These are phyloP conservation scores for Campoplex nolae DNA, from an alignment of 2,888 invertebrate species.

Conservation along the genomic window DNA sequence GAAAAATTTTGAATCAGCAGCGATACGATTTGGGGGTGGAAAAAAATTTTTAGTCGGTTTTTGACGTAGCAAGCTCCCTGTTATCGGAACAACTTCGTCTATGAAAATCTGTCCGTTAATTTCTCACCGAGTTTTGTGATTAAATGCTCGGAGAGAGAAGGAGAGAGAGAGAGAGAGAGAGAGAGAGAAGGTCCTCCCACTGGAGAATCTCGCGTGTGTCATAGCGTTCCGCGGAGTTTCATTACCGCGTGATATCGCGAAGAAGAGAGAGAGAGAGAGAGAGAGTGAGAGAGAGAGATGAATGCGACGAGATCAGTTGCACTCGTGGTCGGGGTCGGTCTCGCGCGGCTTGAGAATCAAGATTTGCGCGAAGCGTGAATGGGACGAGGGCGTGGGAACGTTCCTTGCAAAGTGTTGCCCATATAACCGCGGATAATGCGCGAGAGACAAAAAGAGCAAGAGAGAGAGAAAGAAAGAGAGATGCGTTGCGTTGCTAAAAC, in stretches of 20 bases:
- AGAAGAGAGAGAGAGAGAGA: conserved; percentile 37
- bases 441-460: not conserved
- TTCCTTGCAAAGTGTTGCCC: conserved; percentile 73
- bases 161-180: not conserved
- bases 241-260: conserved; percentile 52
- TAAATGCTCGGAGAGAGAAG: conserved; percentile 27
- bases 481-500: conserved; percentile 64
- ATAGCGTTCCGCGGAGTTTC: conserved; percentile 47
- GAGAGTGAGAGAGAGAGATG: conserved; percentile 57
- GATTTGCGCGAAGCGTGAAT: conserved; percentile 83
- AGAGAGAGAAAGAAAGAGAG: conserved; percentile 75
- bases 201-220: conserved; percentile 31
- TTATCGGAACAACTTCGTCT: not conserved
- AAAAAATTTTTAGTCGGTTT: not conserved
- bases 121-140: conserved; percentile 46
- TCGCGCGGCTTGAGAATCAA: conserved; percentile 74
- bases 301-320: conserved; percentile 58
- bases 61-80: not conserved
- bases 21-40: too few relatives aligned
- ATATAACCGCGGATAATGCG: conserved; percentile 76
- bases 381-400: conserved; percentile 84
- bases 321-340: conserved; percentile 66
- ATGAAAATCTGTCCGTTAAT: conserved; percentile 57
- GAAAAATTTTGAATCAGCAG: too few relatives aligned
- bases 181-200: conserved; percentile 42